phyloP scores from a whole-genome alignment of 1,140 invertebrate species.

The Leptinotarsa texana region DNA sequence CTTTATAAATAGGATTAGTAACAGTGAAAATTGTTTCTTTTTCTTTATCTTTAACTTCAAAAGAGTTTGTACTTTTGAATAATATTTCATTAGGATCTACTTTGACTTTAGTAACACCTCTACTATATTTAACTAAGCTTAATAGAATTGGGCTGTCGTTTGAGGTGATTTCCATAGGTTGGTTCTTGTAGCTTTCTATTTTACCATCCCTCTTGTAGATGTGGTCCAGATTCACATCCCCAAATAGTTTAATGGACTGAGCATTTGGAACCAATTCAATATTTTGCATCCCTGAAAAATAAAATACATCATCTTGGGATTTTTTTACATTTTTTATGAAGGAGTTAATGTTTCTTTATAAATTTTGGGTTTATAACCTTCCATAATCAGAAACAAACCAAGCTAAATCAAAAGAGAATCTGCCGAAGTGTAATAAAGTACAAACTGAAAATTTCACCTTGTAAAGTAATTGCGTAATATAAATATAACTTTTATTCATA shows the following conservation, averaged over 20 bases:
- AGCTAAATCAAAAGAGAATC: no score
- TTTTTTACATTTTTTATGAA: neutral
- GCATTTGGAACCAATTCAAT: constrained; percentile 81
- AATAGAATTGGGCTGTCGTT: constrained; percentile 65
- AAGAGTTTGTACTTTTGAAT: constrained; percentile 68
- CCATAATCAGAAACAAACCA: no score
- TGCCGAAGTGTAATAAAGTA: no score
- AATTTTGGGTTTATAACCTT: no score
- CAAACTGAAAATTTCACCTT: no score
- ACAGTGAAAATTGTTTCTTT: constrained; percentile 75
- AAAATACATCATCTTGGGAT: neutral
- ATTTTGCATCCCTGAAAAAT: constrained; percentile 69
- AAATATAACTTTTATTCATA: no score
- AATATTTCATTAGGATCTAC: constrained; percentile 66
- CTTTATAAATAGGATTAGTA: constrained; percentile 69
- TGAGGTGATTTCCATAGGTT: constrained; percentile 70
- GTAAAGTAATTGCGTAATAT: no score
- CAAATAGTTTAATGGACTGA: constrained; percentile 79
- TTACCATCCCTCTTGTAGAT: constrained; percentile 65
- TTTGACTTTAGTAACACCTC: constrained; percentile 58
- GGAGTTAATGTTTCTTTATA: no score
- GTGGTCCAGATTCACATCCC: constrained; percentile 75
- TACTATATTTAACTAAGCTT: constrained; percentile 58
- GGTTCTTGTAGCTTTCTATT: constrained; percentile 75
- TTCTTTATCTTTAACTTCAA: constrained; percentile 60